phyloP scores from a whole-genome alignment of 2,888 invertebrate species.

The Elmis aenea region DNA sequence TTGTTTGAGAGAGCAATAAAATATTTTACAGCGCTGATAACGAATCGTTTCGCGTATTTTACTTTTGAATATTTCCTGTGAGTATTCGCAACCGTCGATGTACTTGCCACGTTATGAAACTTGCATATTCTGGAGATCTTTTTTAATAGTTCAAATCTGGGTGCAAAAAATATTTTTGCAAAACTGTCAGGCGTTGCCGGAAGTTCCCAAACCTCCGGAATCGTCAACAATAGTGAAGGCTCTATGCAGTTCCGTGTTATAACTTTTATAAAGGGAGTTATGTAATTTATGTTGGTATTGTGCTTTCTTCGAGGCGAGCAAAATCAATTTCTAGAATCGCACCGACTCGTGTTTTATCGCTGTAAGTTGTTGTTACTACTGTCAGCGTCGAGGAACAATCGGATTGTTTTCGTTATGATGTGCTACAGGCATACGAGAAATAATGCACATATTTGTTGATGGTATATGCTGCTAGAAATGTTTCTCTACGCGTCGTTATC shows the following conservation, averaged over 20 bases:
- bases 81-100: too few relatives aligned
- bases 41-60: too few relatives aligned
- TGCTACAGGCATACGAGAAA: too few relatives aligned
- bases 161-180: too few relatives aligned
- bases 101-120: background rate
- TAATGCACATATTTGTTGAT: too few relatives aligned
- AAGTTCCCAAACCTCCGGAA: too few relatives aligned
- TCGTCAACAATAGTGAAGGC: conserved; percentile 11
- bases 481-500: too few relatives aligned
- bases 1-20: conserved; percentile 10
- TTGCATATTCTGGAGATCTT: background rate
- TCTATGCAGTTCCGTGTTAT: conserved; percentile 15
- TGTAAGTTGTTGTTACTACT: conserved; percentile 10
- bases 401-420: conserved; percentile 11
- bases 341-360: conserved; percentile 14
- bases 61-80: too few relatives aligned
- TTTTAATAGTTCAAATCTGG: too few relatives aligned
- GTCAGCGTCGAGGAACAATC: conserved; percentile 12
- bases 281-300: conserved; percentile 16
- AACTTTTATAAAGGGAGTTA: conserved; percentile 10
- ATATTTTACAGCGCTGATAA: conserved; percentile 8
- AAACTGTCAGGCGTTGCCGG: too few relatives aligned
- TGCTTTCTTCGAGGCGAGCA: conserved; percentile 15
- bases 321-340: conserved; percentile 16
- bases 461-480: too few relatives aligned